A percentile compares a stretch with the other conserved stretches of the same genome.
These are phyloP conservation scores for Alces alces DNA, from an alignment of 2,113 vertebrate genomes.

Conservation along the genomic window DNA sequence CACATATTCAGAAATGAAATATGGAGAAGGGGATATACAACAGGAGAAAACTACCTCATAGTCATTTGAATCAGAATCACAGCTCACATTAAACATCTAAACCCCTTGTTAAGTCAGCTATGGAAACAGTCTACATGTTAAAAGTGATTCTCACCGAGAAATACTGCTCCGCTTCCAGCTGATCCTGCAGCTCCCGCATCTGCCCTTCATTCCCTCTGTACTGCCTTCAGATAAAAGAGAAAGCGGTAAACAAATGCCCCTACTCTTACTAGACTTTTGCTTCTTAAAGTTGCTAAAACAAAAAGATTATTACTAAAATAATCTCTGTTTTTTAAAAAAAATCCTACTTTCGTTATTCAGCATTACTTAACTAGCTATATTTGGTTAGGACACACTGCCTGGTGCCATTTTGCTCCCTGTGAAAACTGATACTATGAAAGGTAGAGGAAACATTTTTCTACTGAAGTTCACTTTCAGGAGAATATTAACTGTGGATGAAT, in stretches of 20 bases:
- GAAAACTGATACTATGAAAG: background rate
- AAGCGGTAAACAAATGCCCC: constrained; percentile 32
- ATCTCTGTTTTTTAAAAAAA: background rate
- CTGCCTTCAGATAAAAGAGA: constrained; percentile 83
- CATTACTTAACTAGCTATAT: background rate
- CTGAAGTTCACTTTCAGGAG: background rate
- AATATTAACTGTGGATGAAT: background rate
- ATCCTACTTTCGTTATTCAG: background rate
- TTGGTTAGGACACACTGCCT: background rate
- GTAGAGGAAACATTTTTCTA: background rate
- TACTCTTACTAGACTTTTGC: background rate
- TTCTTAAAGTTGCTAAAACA: constrained; percentile 30
- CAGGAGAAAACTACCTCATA: background rate
- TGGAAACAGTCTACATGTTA: background rate
- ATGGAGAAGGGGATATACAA: background rate
- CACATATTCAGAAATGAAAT: constrained; percentile 26
- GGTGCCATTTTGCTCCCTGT: background rate
- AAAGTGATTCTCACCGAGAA: constrained; percentile 86
- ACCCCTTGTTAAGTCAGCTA: background rate
- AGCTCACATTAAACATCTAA: constrained; percentile 9
- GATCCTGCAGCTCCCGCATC: constrained; percentile 99
- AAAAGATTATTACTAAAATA: background rate
- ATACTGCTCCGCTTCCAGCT: constrained; percentile 99
- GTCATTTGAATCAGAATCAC: background rate
- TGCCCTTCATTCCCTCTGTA: constrained; percentile 99